phyloP scores from a whole-genome alignment of 2,113 vertebrate genomes.

The Pseudopipra pipra region DNA sequence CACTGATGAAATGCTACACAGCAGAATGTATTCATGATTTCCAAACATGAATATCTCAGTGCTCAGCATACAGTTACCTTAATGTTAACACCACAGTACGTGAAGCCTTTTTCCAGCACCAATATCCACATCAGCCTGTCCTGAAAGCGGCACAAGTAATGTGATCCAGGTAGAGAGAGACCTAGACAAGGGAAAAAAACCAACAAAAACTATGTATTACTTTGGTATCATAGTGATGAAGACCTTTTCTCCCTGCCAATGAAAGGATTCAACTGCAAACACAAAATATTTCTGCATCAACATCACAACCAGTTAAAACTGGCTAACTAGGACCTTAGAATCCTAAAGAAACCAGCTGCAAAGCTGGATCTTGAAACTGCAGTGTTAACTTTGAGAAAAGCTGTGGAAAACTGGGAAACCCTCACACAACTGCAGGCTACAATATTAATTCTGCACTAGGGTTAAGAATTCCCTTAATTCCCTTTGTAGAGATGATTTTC shows the following conservation, averaged over 20 bases:
- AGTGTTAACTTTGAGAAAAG: not conserved
- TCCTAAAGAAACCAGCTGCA: not conserved
- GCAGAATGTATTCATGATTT: not conserved
- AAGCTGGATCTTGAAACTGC: not conserved
- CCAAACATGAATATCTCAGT: not conserved
- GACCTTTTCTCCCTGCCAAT: not conserved
- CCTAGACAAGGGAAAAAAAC: constrained; percentile 73
- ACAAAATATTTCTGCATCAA: not conserved
- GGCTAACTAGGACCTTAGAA: not conserved
- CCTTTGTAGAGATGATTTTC: not conserved
- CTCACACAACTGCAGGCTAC: not conserved
- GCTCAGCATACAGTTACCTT: constrained; percentile 81
- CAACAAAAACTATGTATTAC: not conserved
- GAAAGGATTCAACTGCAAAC: not conserved
- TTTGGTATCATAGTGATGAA: not conserved
- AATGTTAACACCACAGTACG: constrained; percentile 93
- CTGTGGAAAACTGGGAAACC: not conserved
- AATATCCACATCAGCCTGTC: constrained; percentile 94
- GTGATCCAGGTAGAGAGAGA: constrained; percentile 87
- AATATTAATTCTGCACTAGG: not conserved
- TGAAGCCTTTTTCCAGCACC: constrained; percentile 91
- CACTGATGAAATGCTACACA: not conserved
- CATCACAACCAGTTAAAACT: not conserved
- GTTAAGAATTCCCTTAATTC: not conserved
- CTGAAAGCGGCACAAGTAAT: constrained; percentile 95